Evolutionary conservation across 2,888 invertebrate species (phyloP).

Genomic region (Crossocerus cetratus): DNA sequence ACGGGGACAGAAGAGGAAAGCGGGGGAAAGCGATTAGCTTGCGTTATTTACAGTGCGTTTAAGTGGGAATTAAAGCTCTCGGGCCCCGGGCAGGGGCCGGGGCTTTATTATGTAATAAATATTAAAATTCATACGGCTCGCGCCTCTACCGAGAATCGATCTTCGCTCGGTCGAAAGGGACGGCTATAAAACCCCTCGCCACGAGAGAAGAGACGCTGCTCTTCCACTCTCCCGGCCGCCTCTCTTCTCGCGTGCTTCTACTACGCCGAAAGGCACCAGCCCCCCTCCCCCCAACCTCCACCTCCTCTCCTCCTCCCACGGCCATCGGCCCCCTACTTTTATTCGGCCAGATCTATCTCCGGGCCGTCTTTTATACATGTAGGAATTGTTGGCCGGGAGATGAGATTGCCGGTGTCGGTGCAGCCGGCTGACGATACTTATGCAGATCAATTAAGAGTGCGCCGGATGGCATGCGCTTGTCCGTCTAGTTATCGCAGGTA

Average conservation of each 20-base stretch:
- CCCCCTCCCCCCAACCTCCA: conserved; percentile 15
- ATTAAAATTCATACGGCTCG: conserved; percentile 62
- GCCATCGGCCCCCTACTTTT: conserved; percentile 55
- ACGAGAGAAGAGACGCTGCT: conserved; percentile 24
- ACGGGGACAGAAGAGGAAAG: not conserved
- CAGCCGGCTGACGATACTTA: no score
- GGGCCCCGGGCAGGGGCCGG: conserved; percentile 10
- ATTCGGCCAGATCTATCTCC: conserved; percentile 54
- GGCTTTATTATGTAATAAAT: conserved; percentile 62
- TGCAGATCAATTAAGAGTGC: no score
- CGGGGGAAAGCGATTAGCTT: conserved; percentile 4
- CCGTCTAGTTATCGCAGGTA: conserved; percentile 4
- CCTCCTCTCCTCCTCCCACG: conserved; percentile 12
- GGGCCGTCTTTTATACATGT: no score
- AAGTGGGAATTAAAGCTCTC: conserved; percentile 24
- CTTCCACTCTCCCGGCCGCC: not conserved
- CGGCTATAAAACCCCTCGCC: conserved; percentile 55
- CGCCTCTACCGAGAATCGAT: conserved; percentile 61
- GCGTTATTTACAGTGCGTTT: conserved; percentile 5
- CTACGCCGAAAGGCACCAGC: conserved; percentile 35
- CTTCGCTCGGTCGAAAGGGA: conserved; percentile 55
- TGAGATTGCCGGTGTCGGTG: no score
- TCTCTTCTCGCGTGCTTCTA: not conserved
- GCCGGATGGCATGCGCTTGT: no score
- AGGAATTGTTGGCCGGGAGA: no score